A percentile compares a stretch with the other conserved stretches of the same genome.
Conservation (phyloP, 2,113 vertebrate species). For the Salvelinus alpinus region DNA sequence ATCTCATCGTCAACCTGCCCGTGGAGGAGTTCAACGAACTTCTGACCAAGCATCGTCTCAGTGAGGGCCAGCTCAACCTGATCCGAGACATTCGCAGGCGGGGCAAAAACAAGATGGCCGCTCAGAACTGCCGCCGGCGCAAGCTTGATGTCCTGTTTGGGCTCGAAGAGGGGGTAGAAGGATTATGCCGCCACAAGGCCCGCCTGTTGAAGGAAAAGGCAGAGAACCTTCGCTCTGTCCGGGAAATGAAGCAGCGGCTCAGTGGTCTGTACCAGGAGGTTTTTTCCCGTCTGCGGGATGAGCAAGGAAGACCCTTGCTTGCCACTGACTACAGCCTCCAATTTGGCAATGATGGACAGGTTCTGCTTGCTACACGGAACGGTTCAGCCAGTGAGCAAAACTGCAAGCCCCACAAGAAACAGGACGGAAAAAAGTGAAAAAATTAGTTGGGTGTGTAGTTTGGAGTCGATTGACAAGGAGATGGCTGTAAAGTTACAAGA, state of each 20-base stretch:
- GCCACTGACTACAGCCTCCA: slow-evolving; percentile 78
- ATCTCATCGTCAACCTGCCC: slow-evolving; percentile 89
- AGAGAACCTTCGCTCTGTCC: slow-evolving; percentile 82
- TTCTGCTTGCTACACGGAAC: slow-evolving; percentile 43
- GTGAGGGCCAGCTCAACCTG: slow-evolving; percentile 85
- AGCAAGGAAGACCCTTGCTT: slow-evolving; percentile 82
- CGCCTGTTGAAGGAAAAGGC: slow-evolving; percentile 86
- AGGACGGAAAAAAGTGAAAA: slow-evolving; percentile 83
- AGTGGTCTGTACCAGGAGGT: slow-evolving; percentile 87
- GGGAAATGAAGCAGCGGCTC: slow-evolving; percentile 88
- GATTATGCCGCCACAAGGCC: slow-evolving; percentile 80
- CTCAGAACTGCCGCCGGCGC: slow-evolving; percentile 92
- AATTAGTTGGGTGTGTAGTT: background rate
- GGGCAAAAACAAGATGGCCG: slow-evolving; percentile 97
- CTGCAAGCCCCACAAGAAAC: slow-evolving; percentile 79
- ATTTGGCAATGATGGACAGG: slow-evolving; percentile 75
- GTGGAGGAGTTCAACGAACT: slow-evolving; percentile 95
- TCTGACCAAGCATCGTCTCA: slow-evolving; percentile 83
- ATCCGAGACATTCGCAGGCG: slow-evolving; percentile 91
- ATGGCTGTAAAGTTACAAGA: background rate
- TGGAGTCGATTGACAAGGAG: background rate
- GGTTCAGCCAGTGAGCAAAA: slow-evolving; percentile 66
- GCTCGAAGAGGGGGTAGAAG: slow-evolving; percentile 82
- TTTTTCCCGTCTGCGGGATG: slow-evolving; percentile 83
- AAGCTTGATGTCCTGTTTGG: slow-evolving; percentile 87